Base-by-base conservation (phyloP, 1,140 invertebrate species). In the Odontomachus brunneus region DNA sequence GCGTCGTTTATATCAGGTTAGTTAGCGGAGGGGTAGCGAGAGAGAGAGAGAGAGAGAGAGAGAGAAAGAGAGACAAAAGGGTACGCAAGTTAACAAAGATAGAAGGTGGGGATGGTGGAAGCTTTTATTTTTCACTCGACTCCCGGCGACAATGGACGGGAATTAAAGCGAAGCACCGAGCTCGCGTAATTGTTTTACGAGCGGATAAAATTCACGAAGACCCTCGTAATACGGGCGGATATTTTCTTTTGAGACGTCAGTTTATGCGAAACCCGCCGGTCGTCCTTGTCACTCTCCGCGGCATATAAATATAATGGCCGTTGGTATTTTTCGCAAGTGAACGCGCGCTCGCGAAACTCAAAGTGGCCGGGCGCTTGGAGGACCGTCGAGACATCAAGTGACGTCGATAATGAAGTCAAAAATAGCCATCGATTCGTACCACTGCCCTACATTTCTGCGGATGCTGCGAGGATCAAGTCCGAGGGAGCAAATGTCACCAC, bases 141-240 rank as follows among this genome's bases (percentile, higher is more conserved):
- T 76, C 48, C 24, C 57, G 59, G 26, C 86, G 85, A 87, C 85
- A 87, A 87, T 87, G 73, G 86, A 78, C 60, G 71, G 49, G 73
- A 87, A 87, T 87, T 86, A 87, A 87, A 87, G 84, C 84, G 85
- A 62, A 69, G 86, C 82, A 53, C 73, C 81, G 55, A 19, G 84
- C 85, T 72, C 33, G 66, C 69, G 84, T 88, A 88, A 88, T 88
- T 88, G 84, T 88, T 88, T 89, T 89, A 84, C 88, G 82, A 86
- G 65, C 82, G 71, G 73, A 88, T 86, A 76, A 89, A 89, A 87
- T 89, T 83, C 75, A 74, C 57, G 74, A 86, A 86, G 75, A 26
- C 51, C 67, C 24, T 48, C 53, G 49, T 59, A 72, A 67, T 66
- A 44, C 63, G 24, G 17, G 38, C 49, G 48, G 60, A 59, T 78